These are phyloP conservation scores for Thinocorus orbignyianus DNA, from an alignment of 2,113 vertebrate genomes.

Conservation along the genomic window DNA sequence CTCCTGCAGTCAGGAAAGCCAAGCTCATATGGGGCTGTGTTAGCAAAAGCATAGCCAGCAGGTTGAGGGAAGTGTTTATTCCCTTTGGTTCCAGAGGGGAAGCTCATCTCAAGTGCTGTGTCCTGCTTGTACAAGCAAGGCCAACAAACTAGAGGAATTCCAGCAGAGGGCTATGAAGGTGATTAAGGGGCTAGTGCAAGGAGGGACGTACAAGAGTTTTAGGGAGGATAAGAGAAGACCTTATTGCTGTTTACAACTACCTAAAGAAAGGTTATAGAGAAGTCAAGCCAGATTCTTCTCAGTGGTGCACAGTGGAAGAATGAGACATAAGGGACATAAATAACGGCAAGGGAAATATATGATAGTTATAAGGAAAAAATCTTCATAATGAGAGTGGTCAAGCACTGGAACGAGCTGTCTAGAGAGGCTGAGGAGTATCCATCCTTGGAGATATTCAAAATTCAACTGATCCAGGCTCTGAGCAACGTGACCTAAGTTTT, in stretches of 20 bases:
- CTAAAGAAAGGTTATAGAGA: not conserved
- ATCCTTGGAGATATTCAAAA: not conserved
- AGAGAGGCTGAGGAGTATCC: not conserved
- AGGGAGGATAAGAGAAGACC: not conserved
- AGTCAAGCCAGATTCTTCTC: not conserved
- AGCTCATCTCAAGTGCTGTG: not conserved
- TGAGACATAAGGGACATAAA: not conserved
- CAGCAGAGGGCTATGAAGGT: not conserved
- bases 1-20: not conserved
- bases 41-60: not conserved
- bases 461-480: not conserved
- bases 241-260: not conserved
- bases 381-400: not conserved
- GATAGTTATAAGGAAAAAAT: not conserved
- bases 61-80: constrained; percentile 14
- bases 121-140: not conserved
- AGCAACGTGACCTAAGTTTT: not conserved
- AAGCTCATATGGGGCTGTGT: not conserved
- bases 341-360: not conserved
- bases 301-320: not conserved
- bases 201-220: not conserved
- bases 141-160: not conserved
- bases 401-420: not conserved
- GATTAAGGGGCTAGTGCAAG: not conserved
- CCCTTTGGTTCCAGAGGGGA: not conserved